Evolutionary conservation across 1,140 invertebrate species (phyloP), one percentile per base, ranked within the genome.

Genomic region (Drosophila azteca): DNA sequence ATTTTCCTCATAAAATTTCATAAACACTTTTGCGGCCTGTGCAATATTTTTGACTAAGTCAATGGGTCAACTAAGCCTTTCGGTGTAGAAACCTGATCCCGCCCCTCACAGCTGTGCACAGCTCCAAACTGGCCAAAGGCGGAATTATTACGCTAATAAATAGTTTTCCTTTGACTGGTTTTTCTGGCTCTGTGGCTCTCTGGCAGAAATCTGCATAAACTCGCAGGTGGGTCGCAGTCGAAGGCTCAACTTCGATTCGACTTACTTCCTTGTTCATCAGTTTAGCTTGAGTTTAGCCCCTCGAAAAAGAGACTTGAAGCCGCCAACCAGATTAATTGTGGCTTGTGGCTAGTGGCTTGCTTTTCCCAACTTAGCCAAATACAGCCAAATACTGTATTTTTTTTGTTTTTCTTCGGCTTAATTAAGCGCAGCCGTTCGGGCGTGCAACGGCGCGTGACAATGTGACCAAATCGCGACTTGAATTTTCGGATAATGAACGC

Each of bases 61-160:
- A 87, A 87, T 87, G 61, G 82, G 82, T 87, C 82, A 87, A 88
- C 51, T 54, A 63, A 39, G 35, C 1, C 35, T 13, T 39, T 39
- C 35, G 35, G 11, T 39, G 35, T 3, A 39, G 11, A 39, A 39
- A 39, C 48, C 45, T 22, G 41, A 31, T 65, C 43, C 53, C 65
- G 24, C 58, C 76, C 68, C 26, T 46, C 41, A 9, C 43, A 54
- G 39, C 53, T 26, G 35, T 29, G 15, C 54, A 50, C 51, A 85
- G 46, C 46, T 35, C 39, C 26, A 79, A 52, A 17, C 24, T 49
- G 15, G 39, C 45, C 78, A 46, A 58, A 87, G 75, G 82, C 82
- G 83, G 75, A 87, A 88, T 87, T 88, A 88, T 87, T 76, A 87
- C 82, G 78, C 66, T 85, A 79, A 88, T 87, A 87, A 88, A 83